Percentiles rank a stretch among this genome's conserved stretches.
phyloP scores from a whole-genome alignment of 2,113 vertebrate genomes.

The Oncorhynchus mykiss region DNA sequence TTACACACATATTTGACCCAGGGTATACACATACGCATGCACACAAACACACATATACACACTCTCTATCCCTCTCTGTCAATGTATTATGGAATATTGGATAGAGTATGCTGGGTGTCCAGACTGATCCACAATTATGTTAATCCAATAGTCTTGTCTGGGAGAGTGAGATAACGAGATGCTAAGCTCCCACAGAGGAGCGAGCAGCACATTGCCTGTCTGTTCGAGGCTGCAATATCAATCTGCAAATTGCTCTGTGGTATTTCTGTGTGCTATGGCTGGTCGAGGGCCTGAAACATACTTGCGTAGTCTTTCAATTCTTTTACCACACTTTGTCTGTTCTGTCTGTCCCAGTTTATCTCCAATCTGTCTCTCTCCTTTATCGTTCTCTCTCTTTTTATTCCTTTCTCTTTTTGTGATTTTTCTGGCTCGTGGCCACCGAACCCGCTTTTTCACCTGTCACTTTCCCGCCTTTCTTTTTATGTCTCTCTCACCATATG shows the following conservation, averaged over 20 bases:
- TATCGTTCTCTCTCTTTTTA: slow-evolving; percentile 38
- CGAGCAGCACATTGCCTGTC: slow-evolving; percentile 31
- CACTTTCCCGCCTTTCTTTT: slow-evolving; percentile 24
- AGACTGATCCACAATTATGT: slow-evolving; percentile 44
- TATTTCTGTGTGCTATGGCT: slow-evolving; percentile 48
- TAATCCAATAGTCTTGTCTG: slow-evolving; percentile 58
- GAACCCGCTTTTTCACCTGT: slow-evolving; percentile 36
- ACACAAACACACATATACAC: not conserved
- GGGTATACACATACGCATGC: too few relatives aligned
- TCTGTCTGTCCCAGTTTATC: slow-evolving; percentile 12
- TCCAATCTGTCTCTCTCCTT: slow-evolving; percentile 23
- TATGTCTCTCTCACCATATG: not conserved
- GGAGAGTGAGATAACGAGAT: slow-evolving; percentile 53
- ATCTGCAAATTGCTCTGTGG: slow-evolving; percentile 41
- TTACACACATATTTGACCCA: too few relatives aligned
- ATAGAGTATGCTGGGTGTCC: slow-evolving; percentile 31
- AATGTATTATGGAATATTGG: slow-evolving; percentile 11
- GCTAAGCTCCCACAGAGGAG: slow-evolving; percentile 53
- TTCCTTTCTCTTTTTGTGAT: slow-evolving; percentile 10
- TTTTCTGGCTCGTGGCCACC: too few relatives aligned
- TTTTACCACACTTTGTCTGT: slow-evolving; percentile 18
- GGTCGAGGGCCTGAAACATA: slow-evolving; percentile 31
- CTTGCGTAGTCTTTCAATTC: slow-evolving; percentile 25
- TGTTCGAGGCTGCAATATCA: too few relatives aligned
- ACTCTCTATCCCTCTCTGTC: slow-evolving; percentile 13